Evolutionary conservation across 2,888 invertebrate species (phyloP).

Genomic region (Dicyrtomina minuta): DNA sequence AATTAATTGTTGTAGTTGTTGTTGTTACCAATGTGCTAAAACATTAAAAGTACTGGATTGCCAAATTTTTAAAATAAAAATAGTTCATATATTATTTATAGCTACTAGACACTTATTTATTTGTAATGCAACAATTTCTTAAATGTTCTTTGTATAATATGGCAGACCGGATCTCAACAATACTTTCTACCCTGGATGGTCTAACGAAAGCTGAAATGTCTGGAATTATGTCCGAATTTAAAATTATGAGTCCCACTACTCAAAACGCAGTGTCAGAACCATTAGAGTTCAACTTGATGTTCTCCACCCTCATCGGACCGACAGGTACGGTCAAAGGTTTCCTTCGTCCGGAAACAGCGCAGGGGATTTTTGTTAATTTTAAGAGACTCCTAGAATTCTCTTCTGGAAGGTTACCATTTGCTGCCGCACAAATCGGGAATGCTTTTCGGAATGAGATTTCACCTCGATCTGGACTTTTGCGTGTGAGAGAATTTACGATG

Average conservation of each 20-base stretch:
- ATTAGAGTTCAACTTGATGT: slow-evolving; percentile 99
- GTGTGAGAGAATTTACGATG: slow-evolving; percentile 99
- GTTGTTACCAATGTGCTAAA: too few relatives aligned
- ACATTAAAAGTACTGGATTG: too few relatives aligned
- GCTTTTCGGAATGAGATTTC: slow-evolving; percentile 99
- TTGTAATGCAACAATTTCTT: not conserved
- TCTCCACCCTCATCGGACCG: slow-evolving; percentile 96
- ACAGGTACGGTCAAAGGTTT: slow-evolving; percentile 76
- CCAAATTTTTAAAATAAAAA: too few relatives aligned
- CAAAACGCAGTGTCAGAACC: slow-evolving; percentile 94
- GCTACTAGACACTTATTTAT: not conserved
- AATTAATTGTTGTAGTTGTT: slow-evolving; percentile 2
- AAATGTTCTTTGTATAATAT: too few relatives aligned
- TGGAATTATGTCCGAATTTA: slow-evolving; percentile 76
- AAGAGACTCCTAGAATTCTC: slow-evolving; percentile 96
- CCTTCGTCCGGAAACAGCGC: slow-evolving; percentile 96
- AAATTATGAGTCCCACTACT: slow-evolving; percentile 93
- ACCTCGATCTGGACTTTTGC: slow-evolving; percentile 89
- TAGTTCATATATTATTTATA: too few relatives aligned
- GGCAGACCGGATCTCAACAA: slow-evolving; percentile 48
- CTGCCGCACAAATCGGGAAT: slow-evolving; percentile 97
- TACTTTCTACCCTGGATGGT: slow-evolving; percentile 70
- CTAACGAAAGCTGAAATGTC: slow-evolving; percentile 89
- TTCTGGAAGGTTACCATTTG: slow-evolving; percentile 93
- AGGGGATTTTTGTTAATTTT: slow-evolving; percentile 99